Conservation (phyloP, 2,888 invertebrate genomes). For the Mythimna loreyi region DNA sequence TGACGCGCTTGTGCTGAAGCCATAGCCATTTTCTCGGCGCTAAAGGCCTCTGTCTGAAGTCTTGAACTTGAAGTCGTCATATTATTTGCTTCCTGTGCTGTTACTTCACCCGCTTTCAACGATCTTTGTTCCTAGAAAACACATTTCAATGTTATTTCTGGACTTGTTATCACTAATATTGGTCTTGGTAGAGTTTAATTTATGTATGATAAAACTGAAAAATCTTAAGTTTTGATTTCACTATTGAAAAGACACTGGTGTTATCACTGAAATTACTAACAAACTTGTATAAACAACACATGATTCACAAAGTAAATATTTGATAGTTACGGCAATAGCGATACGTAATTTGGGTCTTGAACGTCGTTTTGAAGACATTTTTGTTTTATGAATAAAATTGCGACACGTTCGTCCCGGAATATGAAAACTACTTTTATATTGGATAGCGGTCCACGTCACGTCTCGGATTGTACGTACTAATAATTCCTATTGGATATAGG, state of each 20-base stretch:
- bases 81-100: constrained; percentile 96
- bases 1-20: constrained; percentile 95
- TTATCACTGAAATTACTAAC: constrained; percentile 78
- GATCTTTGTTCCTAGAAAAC: constrained; percentile 95
- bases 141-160: constrained; percentile 47
- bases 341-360: constrained; percentile 87
- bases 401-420: constrained; percentile 77
- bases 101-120: constrained; percentile 95
- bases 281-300: constrained; percentile 72
- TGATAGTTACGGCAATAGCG: constrained; percentile 86
- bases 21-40: constrained; percentile 95
- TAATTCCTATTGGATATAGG: constrained; percentile 88
- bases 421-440: constrained; percentile 84
- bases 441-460: constrained; percentile 84
- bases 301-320: constrained; percentile 83
- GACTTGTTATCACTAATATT: constrained; percentile 19
- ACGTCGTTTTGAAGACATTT: constrained; percentile 86
- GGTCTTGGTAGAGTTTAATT: background rate
- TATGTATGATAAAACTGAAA: background rate
- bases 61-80: constrained; percentile 96
- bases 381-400: constrained; percentile 73
- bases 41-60: constrained; percentile 96
- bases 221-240: constrained; percentile 29
- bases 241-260: constrained; percentile 68
- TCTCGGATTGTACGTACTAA: constrained; percentile 81